These are phyloP conservation scores for Tenthredo notha DNA, from an alignment of 2,888 invertebrate genomes.

Conservation along the genomic window DNA sequence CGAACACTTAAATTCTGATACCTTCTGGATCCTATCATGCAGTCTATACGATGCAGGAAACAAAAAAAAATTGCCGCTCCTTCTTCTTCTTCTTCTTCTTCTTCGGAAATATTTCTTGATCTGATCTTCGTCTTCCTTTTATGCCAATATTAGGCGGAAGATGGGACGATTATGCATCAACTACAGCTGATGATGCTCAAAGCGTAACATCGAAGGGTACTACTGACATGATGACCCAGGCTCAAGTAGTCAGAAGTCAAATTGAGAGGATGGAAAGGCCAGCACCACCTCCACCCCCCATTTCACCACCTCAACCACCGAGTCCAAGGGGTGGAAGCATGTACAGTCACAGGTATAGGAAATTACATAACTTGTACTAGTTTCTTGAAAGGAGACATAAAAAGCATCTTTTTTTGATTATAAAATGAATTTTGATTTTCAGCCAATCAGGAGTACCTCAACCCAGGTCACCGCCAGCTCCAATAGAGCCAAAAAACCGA, in stretches of 20 bases:
- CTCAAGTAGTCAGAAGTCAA: conserved; percentile 79
- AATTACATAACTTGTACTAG: conserved; percentile 36
- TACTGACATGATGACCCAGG: conserved; percentile 77
- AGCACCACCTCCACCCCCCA: conserved; percentile 81
- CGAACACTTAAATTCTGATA: background rate
- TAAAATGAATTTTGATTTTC: conserved; percentile 44
- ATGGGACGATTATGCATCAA: conserved; percentile 77
- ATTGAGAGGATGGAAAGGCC: conserved; percentile 83
- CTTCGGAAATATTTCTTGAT: background rate
- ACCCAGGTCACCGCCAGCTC: conserved; percentile 84
- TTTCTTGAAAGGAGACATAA: background rate
- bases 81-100: background rate
- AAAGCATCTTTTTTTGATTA: background rate
- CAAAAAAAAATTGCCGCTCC: too few species aligned
- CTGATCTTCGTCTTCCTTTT: background rate
- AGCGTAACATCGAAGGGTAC: conserved; percentile 77
- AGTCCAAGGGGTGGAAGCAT: conserved; percentile 78
- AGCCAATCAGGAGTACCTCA: conserved; percentile 80
- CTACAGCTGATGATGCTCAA: conserved; percentile 73
- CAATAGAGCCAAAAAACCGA: conserved; percentile 81
- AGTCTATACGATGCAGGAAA: background rate
- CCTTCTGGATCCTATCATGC: background rate
- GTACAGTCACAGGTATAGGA: conserved; percentile 77
- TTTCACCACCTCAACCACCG: conserved; percentile 77
- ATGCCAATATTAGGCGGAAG: conserved; percentile 68